Conservation (phyloP, 2,113 vertebrate genomes). For the Melanerpes aurifrons region DNA sequence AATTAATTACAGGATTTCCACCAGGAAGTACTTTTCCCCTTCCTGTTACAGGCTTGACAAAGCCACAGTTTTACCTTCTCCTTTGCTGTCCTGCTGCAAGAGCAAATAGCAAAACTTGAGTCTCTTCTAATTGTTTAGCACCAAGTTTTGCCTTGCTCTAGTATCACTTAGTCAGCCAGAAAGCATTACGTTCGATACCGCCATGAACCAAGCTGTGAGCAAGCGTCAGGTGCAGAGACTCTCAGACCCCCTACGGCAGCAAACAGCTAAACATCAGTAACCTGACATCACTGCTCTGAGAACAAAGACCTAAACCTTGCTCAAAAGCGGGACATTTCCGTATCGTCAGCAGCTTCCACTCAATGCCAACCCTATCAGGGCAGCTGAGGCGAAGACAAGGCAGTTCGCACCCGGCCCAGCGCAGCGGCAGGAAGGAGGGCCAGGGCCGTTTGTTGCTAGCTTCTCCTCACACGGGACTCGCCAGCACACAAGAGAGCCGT, state of each 20-base stretch:
- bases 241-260: background rate
- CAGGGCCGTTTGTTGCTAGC: too few species aligned
- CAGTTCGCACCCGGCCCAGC: too few species aligned
- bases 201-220: fast-evolving
- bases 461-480: background rate
- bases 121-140: fast-evolving
- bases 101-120: fast-evolving
- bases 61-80: too few species aligned
- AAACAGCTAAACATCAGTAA: fast-evolving
- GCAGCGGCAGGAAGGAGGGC: background rate
- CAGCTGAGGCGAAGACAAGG: too few species aligned
- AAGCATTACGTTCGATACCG: fast-evolving
- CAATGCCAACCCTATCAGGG: fast-evolving
- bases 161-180: fast-evolving
- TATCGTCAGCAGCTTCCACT: fast-evolving
- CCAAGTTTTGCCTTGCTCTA: fast-evolving
- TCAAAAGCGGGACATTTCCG: fast-evolving
- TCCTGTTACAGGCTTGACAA: background rate
- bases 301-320: fast-evolving
- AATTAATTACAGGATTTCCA: background rate
- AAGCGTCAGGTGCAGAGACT: fast-evolving
- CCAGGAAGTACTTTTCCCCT: background rate
- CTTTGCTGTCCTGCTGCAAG: background rate
- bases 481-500: fast-evolving
- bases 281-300: fast-evolving